phyloP scores from a whole-genome alignment of 30 jellyfish, hydroid and myxozoan species.

The Aurelia aurita complex sp. Pacific region DNA sequence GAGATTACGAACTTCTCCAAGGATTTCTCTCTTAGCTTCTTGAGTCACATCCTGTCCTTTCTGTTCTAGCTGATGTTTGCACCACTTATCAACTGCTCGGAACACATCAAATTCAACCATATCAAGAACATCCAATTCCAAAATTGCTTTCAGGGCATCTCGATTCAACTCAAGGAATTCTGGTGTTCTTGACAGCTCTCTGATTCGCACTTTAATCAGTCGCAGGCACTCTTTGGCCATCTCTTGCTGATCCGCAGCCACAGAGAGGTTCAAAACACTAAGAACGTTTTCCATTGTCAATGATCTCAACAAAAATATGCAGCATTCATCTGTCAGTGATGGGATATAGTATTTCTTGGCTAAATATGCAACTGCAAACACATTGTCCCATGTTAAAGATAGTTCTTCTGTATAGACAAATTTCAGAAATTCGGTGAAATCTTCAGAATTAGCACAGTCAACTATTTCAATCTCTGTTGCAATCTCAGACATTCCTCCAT shows the following conservation, averaged over 20 bases:
- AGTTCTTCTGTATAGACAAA: not conserved
- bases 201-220: not conserved
- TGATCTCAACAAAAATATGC: not conserved
- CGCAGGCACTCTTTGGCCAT: constrained; percentile 14
- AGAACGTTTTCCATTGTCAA: not conserved
- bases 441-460: constrained; percentile 8
- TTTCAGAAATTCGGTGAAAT: not conserved
- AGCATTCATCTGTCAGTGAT: not conserved
- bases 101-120: constrained; percentile 9
- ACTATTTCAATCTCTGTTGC: not conserved
- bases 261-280: not conserved
- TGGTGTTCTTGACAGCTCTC: not conserved
- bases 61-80: not conserved
- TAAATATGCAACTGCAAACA: not conserved
- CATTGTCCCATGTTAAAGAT: constrained; percentile 23
- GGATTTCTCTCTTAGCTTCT: not conserved
- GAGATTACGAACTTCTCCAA: not conserved
- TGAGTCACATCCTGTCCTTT: not conserved
- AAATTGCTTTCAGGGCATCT: not conserved
- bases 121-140: not conserved
- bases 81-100: constrained; percentile 18
- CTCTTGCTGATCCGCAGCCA: not conserved
- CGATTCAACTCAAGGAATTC: constrained; percentile 11
- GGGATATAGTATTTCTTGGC: constrained; percentile 7
- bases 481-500: constrained; percentile 15